Evolutionary conservation across 2,888 invertebrate genomes (phyloP), one percentile per base, ranked within the genome.

Genomic region (Rhagium mordax): DNA sequence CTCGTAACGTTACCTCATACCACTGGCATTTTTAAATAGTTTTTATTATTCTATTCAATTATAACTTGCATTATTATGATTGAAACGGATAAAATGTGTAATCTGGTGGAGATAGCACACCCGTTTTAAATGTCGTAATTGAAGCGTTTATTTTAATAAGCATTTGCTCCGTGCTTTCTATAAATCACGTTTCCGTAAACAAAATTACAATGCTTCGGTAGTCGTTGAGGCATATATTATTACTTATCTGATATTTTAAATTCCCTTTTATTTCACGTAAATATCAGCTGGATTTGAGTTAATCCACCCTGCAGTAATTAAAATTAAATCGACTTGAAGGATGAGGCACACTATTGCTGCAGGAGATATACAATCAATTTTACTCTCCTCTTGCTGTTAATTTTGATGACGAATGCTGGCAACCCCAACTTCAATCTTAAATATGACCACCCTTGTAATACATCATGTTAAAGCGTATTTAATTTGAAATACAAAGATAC

Each of bases 21-120:
- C 71, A 51, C 48, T 60, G 66, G 69, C 72, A 72, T 74, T 74
- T 74, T 72, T 74, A 64, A 24, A 59, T 49, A 49, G 27, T 57
- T 57, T n/a, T 57, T 57, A 57, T 57, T 57, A 27, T 57, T n/a
- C 24, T 16, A 15, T n/a, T 13, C 41, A 41, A 41, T 41, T 41
- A 41, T 41, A 41, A 21, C 53, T 20, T 21, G 27, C 27, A 24
- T 15, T 57, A 24, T n/a, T 24, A 41, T 27, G 55, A 57, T 57
- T 27, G 55, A 27, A 57, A 27, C 55, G 27, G 27, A 57, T 57
- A 27, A 57, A 57, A 57, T 24, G 55, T 57, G 55, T 27, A 27
- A 57, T 27, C 55, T 27, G 55, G 15, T 0, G 7, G 27, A 27
- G 24, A 27, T 27, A 57, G 27, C 7, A 27, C 24, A 57, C 27